Conservation (phyloP, 1,140 invertebrate species). For the Diabrotica virgifera region DNA sequence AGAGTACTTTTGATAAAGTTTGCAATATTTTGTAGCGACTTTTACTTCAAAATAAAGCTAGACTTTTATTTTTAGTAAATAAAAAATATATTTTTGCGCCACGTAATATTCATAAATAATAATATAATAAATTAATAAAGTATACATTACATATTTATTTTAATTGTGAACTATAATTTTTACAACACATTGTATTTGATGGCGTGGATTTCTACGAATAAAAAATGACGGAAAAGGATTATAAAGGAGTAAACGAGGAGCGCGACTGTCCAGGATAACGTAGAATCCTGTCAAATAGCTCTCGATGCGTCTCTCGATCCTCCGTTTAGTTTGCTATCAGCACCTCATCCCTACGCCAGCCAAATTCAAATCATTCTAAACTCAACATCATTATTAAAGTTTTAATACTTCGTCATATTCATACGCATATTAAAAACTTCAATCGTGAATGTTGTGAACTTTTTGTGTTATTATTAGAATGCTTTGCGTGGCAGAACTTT, state of each 20-base stretch:
- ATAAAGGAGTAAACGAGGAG: conserved; percentile 10
- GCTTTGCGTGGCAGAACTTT: not conserved
- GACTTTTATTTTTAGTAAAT: too few species aligned
- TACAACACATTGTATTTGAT: too few species aligned
- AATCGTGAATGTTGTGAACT: not conserved
- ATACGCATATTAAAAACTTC: not conserved
- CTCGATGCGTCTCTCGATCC: not conserved
- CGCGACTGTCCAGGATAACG: conserved; percentile 11
- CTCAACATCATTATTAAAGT: not conserved
- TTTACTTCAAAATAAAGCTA: too few species aligned
- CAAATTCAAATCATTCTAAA: conserved; percentile 15
- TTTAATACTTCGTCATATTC: too few species aligned
- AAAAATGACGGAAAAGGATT: conserved; percentile 9
- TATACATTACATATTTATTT: too few species aligned
- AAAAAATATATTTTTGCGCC: too few species aligned
- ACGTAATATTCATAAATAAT: too few species aligned
- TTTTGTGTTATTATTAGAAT: conserved; percentile 4
- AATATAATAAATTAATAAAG: too few species aligned
- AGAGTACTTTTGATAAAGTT: too few species aligned
- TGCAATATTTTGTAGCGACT: too few species aligned
- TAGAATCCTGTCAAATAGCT: conserved; percentile 16
- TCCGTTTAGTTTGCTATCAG: conserved; percentile 19
- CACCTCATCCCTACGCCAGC: conserved; percentile 13
- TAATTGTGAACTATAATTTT: too few species aligned
- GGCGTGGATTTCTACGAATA: not conserved